These are phyloP conservation scores for Etheostoma nigrum DNA, from an alignment of 2,797 vertebrate species.

Conservation along the genomic window DNA sequence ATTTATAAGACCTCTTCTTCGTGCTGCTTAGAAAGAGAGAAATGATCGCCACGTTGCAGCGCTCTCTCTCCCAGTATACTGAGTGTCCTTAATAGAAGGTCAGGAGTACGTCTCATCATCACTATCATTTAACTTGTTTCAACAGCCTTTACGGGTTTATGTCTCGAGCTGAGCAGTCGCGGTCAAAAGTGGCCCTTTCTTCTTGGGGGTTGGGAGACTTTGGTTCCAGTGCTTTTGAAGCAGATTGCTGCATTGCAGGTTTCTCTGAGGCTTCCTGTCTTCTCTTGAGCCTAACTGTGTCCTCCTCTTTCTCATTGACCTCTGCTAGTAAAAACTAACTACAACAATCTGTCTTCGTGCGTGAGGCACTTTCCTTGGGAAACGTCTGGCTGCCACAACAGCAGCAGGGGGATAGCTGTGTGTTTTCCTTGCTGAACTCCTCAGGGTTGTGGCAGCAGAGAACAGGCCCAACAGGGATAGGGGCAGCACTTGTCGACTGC, in stretches of 20 bases:
- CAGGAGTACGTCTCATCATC: no score
- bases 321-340: not conserved
- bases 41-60: no score
- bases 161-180: slow-evolving; percentile 7
- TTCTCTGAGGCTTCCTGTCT: not conserved
- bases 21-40: no score
- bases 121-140: no score
- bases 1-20: no score
- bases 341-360: not conserved
- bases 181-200: not conserved
- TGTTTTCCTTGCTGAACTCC: not conserved
- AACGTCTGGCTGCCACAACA: not conserved
- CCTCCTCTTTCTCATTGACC: slow-evolving; percentile 16
- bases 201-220: not conserved
- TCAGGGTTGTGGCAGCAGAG: not conserved
- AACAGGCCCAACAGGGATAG: not conserved
- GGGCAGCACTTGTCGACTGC: not conserved
- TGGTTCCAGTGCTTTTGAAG: not conserved
- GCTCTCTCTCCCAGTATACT: no score
- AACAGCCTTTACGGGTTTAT: slow-evolving; percentile 9
- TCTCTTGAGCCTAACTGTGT: not conserved
- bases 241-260: slow-evolving; percentile 3
- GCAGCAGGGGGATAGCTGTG: no score
- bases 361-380: not conserved
- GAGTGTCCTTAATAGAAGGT: no score